A percentile compares a stretch with the other conserved stretches of the same genome.
Conservation (phyloP, 2,888 invertebrate genomes). For the Zhengitettix transpicula region DNA sequence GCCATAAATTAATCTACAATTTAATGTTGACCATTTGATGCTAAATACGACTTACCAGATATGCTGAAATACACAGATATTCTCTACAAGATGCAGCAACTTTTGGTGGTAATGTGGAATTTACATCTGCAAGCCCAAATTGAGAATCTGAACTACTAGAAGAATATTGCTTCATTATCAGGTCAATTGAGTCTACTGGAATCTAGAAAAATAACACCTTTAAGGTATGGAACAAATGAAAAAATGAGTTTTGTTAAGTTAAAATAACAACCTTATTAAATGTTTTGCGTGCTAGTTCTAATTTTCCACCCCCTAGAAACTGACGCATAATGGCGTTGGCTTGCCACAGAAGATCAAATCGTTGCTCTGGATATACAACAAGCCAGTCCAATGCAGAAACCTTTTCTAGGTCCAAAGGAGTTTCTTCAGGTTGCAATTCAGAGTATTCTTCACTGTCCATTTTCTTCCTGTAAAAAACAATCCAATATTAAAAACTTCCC, state of each 20-base stretch:
- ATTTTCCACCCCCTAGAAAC: constrained; percentile 65
- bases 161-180: constrained; percentile 30
- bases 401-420: constrained; percentile 51
- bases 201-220: constrained; percentile 25
- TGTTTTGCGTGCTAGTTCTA: constrained; percentile 64
- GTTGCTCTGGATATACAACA: constrained; percentile 57
- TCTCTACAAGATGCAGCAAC: constrained; percentile 47
- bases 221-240: not conserved
- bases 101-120: constrained; percentile 14
- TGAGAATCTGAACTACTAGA: constrained; percentile 5
- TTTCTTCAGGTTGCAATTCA: constrained; percentile 34
- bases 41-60: constrained; percentile 32
- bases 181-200: constrained; percentile 44
- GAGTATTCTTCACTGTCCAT: not conserved
- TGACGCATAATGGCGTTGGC: constrained; percentile 77
- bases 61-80: constrained; percentile 73
- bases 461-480: constrained; percentile 14
- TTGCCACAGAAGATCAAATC: constrained; percentile 67
- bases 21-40: not conserved
- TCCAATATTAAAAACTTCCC: not conserved
- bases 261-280: constrained; percentile 38
- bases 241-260: not conserved
- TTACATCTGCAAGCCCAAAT: constrained; percentile 8
- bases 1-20: too few relatives aligned
- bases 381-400: constrained; percentile 77